Conservation (phyloP, 2,113 vertebrate species). For the Sprattus sprattus region DNA sequence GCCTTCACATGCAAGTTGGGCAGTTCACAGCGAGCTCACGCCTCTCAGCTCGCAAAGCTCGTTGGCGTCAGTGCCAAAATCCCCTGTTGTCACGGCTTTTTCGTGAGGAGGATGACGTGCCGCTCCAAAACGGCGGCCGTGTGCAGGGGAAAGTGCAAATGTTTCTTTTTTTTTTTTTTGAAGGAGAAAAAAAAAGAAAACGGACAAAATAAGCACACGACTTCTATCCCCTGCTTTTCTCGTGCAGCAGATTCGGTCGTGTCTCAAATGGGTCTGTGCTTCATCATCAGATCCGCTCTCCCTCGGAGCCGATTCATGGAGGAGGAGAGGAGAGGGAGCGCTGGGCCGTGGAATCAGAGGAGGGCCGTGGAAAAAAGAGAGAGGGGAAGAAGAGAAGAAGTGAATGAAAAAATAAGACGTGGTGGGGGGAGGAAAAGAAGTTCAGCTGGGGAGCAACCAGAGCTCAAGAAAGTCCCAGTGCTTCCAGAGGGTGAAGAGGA, state of each 20-base stretch:
- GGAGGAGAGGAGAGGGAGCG: neutral
- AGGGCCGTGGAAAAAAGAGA: neutral
- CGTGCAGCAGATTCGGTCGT: neutral
- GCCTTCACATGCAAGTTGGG: neutral
- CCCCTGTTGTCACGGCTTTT: neutral
- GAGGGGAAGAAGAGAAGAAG: neutral
- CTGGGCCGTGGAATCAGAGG: neutral
- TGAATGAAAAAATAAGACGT: neutral
- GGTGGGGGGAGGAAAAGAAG: neutral
- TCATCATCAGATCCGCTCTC: neutral
- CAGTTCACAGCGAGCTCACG: neutral
- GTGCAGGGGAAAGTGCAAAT: conserved; percentile 10
- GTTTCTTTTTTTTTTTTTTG: no score
- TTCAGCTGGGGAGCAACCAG: conserved; percentile 81
- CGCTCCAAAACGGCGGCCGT: neutral
- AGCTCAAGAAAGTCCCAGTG: conserved; percentile 93
- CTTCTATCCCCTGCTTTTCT: neutral
- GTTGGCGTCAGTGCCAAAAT: neutral
- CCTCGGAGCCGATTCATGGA: neutral
- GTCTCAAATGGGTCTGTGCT: neutral
- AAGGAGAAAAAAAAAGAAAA: neutral
- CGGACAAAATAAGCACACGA: neutral
- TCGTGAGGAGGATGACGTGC: neutral
- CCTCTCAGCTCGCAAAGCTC: neutral
- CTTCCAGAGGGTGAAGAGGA: conserved; percentile 91